A percentile compares a stretch with the other conserved stretches of the same genome.
Evolutionary conservation across 2,113 vertebrate species (phyloP).

Genomic region (Phyllopteryx taeniolatus): DNA sequence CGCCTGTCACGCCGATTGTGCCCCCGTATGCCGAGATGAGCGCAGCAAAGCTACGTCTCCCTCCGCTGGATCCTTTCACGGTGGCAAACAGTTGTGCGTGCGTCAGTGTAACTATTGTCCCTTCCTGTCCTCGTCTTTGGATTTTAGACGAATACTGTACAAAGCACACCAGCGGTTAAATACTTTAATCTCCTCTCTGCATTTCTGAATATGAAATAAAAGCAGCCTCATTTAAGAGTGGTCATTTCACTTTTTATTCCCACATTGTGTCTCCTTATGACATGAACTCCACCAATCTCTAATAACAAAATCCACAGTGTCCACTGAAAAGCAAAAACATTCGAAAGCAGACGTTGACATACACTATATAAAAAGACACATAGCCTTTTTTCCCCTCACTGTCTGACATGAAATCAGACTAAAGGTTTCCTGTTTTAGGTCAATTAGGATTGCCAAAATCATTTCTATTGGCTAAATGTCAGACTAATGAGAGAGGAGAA

Average conservation of each 20-base stretch:
- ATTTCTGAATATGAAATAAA: neutral
- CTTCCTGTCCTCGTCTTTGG: constrained; percentile 4
- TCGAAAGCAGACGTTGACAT: no score
- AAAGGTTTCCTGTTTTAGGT: no score
- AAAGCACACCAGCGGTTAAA: neutral
- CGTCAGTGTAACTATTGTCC: constrained; percentile 38
- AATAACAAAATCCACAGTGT: neutral
- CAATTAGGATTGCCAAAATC: no score
- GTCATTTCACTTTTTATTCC: neutral
- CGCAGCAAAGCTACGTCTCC: constrained; percentile 40
- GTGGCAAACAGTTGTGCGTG: constrained; percentile 48
- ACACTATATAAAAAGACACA: no score
- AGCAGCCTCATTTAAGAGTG: neutral
- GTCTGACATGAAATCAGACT: no score
- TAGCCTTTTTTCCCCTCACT: no score
- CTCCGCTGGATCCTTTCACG: constrained; percentile 33
- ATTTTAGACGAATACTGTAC: constrained; percentile 2
- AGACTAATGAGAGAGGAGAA: no score
- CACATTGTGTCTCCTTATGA: neutral
- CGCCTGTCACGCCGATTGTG: constrained; percentile 59
- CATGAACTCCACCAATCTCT: neutral
- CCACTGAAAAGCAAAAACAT: neutral
- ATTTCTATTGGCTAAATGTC: no score
- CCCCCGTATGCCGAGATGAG: constrained; percentile 52
- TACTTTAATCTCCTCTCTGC: neutral